phyloP scores from a whole-genome alignment of 2,113 vertebrate species.

The Orthonyx spaldingii region DNA sequence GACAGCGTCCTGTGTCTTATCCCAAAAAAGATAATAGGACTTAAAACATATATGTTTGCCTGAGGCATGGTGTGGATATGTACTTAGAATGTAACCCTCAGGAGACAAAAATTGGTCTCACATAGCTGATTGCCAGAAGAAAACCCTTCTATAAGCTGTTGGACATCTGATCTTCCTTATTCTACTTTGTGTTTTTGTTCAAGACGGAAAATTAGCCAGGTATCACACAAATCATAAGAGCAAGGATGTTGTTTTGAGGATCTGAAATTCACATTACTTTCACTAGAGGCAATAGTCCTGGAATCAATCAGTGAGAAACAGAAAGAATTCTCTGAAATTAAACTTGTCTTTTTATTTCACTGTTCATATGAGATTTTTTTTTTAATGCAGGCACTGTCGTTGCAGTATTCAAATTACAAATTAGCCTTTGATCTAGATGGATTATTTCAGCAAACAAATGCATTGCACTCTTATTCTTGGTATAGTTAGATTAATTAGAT shows the following conservation, averaged over 20 bases:
- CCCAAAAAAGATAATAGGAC: not conserved
- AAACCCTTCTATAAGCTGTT: not conserved
- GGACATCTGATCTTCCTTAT: not conserved
- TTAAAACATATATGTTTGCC: accelerated
- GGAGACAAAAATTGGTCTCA: not conserved
- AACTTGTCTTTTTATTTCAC: not conserved
- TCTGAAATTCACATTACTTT: not conserved
- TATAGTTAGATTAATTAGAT: not conserved
- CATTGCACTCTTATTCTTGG: not conserved
- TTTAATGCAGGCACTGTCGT: not conserved
- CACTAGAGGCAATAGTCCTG: not conserved
- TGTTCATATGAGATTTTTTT: not conserved
- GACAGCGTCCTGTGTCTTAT: not conserved
- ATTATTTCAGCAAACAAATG: not conserved
- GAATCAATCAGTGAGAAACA: not conserved
- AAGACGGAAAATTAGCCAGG: not conserved
- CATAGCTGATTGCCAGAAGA: not conserved
- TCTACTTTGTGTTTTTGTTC: not conserved
- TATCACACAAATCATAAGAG: not conserved
- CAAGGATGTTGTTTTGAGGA: accelerated
- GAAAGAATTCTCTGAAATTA: not conserved
- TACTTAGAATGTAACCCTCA: not conserved
- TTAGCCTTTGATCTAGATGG: not conserved
- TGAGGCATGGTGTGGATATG: not conserved
- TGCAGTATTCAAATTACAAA: not conserved